Conservation (phyloP, 2,888 invertebrate genomes). For the Venustoraphidia nigricollis region DNA sequence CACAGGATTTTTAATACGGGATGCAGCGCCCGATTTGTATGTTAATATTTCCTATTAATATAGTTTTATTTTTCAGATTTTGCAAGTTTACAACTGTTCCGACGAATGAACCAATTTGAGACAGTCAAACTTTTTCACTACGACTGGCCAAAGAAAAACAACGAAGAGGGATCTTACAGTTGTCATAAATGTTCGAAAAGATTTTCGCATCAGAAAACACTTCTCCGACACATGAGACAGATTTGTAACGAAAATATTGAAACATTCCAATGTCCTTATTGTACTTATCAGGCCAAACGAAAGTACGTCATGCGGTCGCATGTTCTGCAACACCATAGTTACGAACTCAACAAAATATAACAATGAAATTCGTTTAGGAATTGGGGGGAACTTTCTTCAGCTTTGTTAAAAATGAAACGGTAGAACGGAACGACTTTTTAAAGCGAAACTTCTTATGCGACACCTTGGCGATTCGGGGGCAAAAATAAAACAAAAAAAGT, state of each 20-base stretch:
- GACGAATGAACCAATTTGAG: too few species aligned
- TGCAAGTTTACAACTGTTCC: not conserved
- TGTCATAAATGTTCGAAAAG: constrained; percentile 31
- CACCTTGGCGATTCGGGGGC: too few species aligned
- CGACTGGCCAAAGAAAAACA: too few species aligned
- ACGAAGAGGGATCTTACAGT: constrained; percentile 16
- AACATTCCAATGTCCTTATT: constrained; percentile 60
- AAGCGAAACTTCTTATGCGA: too few species aligned
- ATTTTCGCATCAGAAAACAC: constrained; percentile 33
- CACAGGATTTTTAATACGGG: too few species aligned
- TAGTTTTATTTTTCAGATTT: not conserved
- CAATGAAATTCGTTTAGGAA: constrained; percentile 10
- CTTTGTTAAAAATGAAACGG: too few species aligned
- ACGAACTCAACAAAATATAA: constrained; percentile 10
- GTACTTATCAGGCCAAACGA: constrained; percentile 51
- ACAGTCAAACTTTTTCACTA: too few species aligned
- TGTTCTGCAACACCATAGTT: constrained; percentile 8
- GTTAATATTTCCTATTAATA: too few species aligned
- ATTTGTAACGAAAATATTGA: constrained; percentile 29
- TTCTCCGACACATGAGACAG: constrained; percentile 30
- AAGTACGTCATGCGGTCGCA: constrained; percentile 31
- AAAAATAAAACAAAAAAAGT: too few species aligned
- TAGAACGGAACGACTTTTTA: too few species aligned
- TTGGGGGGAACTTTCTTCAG: not conserved
- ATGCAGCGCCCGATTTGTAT: too few species aligned